A percentile compares a stretch with the other conserved stretches of the same genome.
Evolutionary conservation across 1,140 invertebrate genomes (phyloP).

Genomic region (Asbolus verrucosus): DNA sequence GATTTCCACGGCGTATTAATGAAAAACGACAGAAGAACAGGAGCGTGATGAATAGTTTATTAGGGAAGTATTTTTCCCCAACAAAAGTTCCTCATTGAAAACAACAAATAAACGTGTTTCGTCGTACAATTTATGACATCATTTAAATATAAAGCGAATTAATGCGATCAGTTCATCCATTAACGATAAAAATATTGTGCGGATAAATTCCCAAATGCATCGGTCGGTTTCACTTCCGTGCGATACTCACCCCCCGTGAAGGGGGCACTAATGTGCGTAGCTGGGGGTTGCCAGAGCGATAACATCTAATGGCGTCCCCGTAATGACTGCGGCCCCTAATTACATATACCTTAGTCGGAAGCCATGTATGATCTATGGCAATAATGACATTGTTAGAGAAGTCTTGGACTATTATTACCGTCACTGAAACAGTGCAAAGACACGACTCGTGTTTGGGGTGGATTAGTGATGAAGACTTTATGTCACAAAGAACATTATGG

Average conservation of each 20-base stretch:
- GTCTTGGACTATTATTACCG: constrained; percentile 19
- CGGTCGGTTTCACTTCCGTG: constrained; percentile 37
- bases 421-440: constrained; percentile 11
- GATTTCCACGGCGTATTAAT: not conserved
- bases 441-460: constrained; percentile 15
- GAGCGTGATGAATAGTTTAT: constrained; percentile 5
- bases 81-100: constrained; percentile 8
- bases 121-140: constrained; percentile 13
- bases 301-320: constrained; percentile 36
- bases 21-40: not conserved
- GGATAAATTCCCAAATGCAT: constrained; percentile 35
- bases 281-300: constrained; percentile 32
- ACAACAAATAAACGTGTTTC: constrained; percentile 19
- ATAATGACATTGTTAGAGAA: constrained; percentile 30
- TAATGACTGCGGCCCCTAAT: constrained; percentile 39
- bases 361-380: constrained; percentile 35
- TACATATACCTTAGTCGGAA: constrained; percentile 36
- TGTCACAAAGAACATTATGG: constrained; percentile 26
- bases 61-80: not conserved
- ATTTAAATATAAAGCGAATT: constrained; percentile 28
- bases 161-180: constrained; percentile 31
- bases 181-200: constrained; percentile 15
- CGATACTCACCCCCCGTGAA: not conserved
- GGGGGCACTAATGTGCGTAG: constrained; percentile 33
- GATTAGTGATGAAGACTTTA: constrained; percentile 25